Base-by-base conservation (phyloP, 2,797 vertebrate species). In the Choloepus didactylus region DNA sequence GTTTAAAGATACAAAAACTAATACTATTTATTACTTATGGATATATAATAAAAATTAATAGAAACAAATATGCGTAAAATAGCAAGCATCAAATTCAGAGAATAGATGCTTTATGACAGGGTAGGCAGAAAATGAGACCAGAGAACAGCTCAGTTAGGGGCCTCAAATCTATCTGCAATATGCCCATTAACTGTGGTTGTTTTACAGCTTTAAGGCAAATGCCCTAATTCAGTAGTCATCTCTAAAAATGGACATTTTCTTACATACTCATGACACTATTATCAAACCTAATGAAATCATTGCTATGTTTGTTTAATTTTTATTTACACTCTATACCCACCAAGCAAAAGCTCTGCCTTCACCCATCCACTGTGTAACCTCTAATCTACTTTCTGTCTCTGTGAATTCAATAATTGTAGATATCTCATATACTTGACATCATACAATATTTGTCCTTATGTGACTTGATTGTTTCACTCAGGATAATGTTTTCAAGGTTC, bases 201-300 rank as follows among this genome's bases (percentile, higher is more conserved):
- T 79, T 77, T 64, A 69, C 62, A 23, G 23, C 91, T 86, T 85
- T 73, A 85, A 77, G 92, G 11, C 14, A 88, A 87, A 82, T 67
- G 35, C 4, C 56, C 64, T 88, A 67, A 77, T 92, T 93, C 19
- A 75, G 5, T 75, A 51, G 9, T 56, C n/a, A 76, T 75, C 62
- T 95, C 41, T 77, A 92, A 75, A 67, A 69, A 6, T 44, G 16
- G 14, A 18, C 35, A 54, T 49, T 81, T 95, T 73, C 46, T 72
- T 41, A 19, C 16, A 56, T 64, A 69, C 59, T 3, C n/a, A 79
- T 69, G 75, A 69, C 59, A 23, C 7, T 59, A n/a, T 83, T 69
- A n/a, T 49, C 4, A 75, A 70, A n/a, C 35, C 49, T 84, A 87
- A 66, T 6, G 73, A 86, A 87, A 73, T 59, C 59, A 59, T 56